A percentile compares a stretch with the other conserved stretches of the same genome.
phyloP scores from a whole-genome alignment of 1,140 invertebrate genomes.

The Penaeus vannamei region DNA sequence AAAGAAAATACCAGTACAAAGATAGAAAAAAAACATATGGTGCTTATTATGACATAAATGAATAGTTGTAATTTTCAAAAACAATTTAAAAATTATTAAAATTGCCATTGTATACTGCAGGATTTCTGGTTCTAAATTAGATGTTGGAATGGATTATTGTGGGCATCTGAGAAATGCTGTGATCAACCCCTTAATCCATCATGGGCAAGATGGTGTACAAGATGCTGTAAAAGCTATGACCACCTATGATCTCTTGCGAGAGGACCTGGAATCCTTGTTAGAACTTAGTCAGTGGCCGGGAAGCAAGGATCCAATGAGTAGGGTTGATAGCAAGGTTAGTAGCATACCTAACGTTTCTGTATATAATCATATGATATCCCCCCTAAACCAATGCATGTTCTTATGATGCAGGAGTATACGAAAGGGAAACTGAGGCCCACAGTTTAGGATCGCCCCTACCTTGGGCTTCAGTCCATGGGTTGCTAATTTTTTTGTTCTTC shows the following conservation, averaged over 20 bases:
- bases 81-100: background rate
- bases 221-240: constrained; percentile 83
- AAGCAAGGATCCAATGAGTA: constrained; percentile 81
- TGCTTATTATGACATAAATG: background rate
- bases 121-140: constrained; percentile 83
- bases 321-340: constrained; percentile 84
- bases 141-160: constrained; percentile 88
- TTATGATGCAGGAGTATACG: too few relatives aligned
- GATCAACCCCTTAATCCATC: constrained; percentile 80
- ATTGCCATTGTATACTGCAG: constrained; percentile 70
- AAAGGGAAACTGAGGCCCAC: too few relatives aligned
- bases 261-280: constrained; percentile 90
- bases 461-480: too few relatives aligned
- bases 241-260: constrained; percentile 87
- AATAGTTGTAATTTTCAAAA: background rate
- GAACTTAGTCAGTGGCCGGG: constrained; percentile 90
- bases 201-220: constrained; percentile 81
- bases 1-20: background rate
- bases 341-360: background rate
- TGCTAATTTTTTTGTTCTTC: too few relatives aligned
- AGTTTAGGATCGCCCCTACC: too few relatives aligned
- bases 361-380: too few relatives aligned
- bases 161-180: constrained; percentile 81
- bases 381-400: too few relatives aligned
- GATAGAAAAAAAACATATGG: background rate